Evolutionary conservation across 2,113 vertebrate genomes (phyloP), one percentile per base, ranked within the genome.

Genomic region (Vicugna pacos): DNA sequence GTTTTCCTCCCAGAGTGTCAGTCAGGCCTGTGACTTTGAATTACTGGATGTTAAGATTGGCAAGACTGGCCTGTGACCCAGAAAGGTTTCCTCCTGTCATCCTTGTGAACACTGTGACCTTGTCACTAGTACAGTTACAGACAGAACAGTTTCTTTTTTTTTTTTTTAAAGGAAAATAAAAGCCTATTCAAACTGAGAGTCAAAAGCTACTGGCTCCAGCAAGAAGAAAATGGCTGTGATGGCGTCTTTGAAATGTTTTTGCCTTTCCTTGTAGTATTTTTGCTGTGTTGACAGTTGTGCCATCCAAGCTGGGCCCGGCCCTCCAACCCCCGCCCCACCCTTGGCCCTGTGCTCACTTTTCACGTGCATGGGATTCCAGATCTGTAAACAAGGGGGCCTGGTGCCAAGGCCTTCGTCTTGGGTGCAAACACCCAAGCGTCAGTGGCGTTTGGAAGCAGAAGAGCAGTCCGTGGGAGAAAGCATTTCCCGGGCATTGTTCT

Each of bases 321-420:
- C 82, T 92, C 38, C 5, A 2, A 90, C 56, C 60, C 8, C 67
- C 67, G 38, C 38, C 38, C 38, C 38, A 42, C 38, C 58, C 22
- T 38, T 87, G 94, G 91, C 94, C 83, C 83, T 54, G 32, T 4
- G 5, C 65, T 82, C 54, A 11, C 52, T 94, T 86, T 67, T 62
- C 26, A 9, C 64, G 83, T 96, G 93, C 76, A 94, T 96, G 79
- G 93, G 95, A 91, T 89, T 96, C 70, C 91, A 92, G 87, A 88
- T 91, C 93, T 89, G 56, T 76, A 98, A 96, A 98, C 89, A 96
- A 79, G 13, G 75, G 42, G 28, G n/a, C 65, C 73, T 80, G 48
- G 64, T 0, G 64, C 95, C 95, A 93, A 89, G 83, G 69, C 73
- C 54, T 96, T 64, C 70, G 64, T 93, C 52, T 80, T 38, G 82